Percentiles rank a stretch among this genome's conserved stretches.
These are phyloP conservation scores for Lobophora halterata DNA, from an alignment of 2,888 invertebrate genomes.

Conservation along the genomic window DNA sequence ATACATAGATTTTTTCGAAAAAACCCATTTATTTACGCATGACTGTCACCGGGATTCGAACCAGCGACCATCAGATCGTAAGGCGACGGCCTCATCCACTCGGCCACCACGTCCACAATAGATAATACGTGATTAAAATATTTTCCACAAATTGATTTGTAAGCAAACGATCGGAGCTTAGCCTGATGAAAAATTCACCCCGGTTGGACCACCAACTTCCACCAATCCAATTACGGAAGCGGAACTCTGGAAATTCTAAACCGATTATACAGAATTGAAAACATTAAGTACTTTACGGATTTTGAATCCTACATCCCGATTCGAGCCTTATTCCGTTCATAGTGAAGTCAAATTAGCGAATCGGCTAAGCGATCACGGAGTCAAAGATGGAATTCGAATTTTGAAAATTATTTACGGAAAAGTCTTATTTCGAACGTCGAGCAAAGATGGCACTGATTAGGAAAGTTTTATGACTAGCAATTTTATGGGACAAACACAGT, in stretches of 20 bases:
- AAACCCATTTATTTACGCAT: too few relatives aligned
- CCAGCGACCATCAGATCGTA: too few relatives aligned
- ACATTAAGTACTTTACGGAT: conserved; percentile 78
- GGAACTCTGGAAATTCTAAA: conserved; percentile 79
- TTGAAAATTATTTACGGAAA: conserved; percentile 72
- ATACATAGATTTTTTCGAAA: too few relatives aligned
- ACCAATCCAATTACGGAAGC: conserved; percentile 76
- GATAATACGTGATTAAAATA: conserved; percentile 40
- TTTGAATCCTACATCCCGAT: conserved; percentile 46
- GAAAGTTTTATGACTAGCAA: conserved; percentile 72
- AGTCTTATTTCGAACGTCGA: conserved; percentile 57
- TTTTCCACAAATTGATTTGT: conserved; percentile 51
- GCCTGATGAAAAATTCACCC: conserved; percentile 64
- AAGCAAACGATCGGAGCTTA: conserved; percentile 49
- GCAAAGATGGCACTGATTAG: conserved; percentile 67
- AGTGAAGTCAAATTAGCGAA: conserved; percentile 47
- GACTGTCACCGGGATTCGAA: too few relatives aligned
- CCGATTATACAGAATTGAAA: conserved; percentile 80
- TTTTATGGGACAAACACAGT: conserved; percentile 59
- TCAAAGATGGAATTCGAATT: conserved; percentile 73
- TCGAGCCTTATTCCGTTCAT: conserved; percentile 49
- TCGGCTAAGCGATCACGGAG: conserved; percentile 54
- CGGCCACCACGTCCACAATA: too few relatives aligned
- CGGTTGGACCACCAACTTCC: conserved; percentile 55
- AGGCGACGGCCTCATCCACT: too few relatives aligned